Evolutionary conservation across 2,113 vertebrate genomes (phyloP).

Genomic region (Delphinapterus leucas): DNA sequence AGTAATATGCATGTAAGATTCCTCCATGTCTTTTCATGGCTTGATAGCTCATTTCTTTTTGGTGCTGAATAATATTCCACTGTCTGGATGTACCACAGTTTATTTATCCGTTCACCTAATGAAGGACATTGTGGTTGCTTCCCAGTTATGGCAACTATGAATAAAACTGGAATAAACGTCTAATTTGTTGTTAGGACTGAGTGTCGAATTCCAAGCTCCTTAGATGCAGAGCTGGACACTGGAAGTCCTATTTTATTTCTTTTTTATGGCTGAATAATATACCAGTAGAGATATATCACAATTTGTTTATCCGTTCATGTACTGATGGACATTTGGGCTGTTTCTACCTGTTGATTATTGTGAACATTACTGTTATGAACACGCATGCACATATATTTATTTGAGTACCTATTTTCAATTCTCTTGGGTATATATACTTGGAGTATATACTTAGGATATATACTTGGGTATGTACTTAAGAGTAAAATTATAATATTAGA

Average conservation of each 20-base stretch:
- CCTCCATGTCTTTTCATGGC: neutral
- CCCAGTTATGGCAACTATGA: neutral
- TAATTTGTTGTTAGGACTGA: neutral
- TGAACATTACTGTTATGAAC: neutral
- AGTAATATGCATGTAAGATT: neutral
- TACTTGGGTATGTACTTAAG: neutral
- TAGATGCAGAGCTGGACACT: neutral
- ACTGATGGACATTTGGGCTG: neutral
- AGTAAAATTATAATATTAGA: neutral
- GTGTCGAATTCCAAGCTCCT: neutral
- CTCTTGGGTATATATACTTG: neutral
- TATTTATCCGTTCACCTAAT: neutral
- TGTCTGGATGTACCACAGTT: neutral
- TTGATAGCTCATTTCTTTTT: neutral
- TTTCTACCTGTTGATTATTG: neutral
- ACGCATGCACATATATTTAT: neutral
- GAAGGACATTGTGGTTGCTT: neutral
- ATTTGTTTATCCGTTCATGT: neutral
- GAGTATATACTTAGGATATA: neutral
- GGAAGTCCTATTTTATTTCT: neutral
- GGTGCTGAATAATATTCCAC: neutral
- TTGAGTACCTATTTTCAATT: neutral
- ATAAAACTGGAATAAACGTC: neutral
- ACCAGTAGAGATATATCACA: neutral
- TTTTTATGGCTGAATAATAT: conserved; percentile 12